Evolutionary conservation across 2,113 vertebrate genomes (phyloP), one percentile per base, ranked within the genome.

Genomic region (Cepphus grylle): DNA sequence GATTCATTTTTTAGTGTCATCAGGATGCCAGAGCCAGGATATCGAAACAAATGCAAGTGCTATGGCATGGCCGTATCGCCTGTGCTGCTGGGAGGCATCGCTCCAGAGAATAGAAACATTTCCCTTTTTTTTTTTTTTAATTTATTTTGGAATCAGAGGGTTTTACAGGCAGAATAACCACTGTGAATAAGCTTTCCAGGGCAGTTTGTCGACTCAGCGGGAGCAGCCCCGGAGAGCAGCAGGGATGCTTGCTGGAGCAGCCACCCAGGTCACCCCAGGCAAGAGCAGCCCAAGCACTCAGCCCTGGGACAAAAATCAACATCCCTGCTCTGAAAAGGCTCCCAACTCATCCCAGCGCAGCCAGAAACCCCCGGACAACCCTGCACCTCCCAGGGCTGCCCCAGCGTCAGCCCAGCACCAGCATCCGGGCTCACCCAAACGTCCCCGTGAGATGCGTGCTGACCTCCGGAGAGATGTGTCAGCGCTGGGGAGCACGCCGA

Each of bases 181-280:
- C 23, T 12, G 38, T 40, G 16, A 77, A 73, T 73, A 79, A 88
- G 72, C 32, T 2, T 1, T 16, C 11, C 42, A 32, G 14, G 53
- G 32, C 42, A 76, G n/a, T 77, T 21, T 30, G 53, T 38, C 1
- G 2, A 12, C 15, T 84, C 3, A 5, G 62, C 32, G 52, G 49
- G 29, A 92, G 11, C 59, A 81, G 43, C 40, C 38, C 32, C 5
- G 5, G 38, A 43, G 14, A 76, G 43, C 15, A 80, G n/a, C 65
- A 74, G 52, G 14, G 42, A 58, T 4, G 5, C 12, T 71, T 43
- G 3, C 55, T 49, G 61, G 43, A 88, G 27, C 38, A 69, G 16
- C 29, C 43, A 81, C 6, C 3, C 58, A 50, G 49, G 36, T 5
- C 2, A 1, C 17, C 43, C 27, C 0, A 0, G 45, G 56, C 62